A percentile compares a stretch with the other conserved stretches of the same genome.
These are phyloP conservation scores for Riptortus pedestris DNA, from an alignment of 1,140 invertebrate species.

Conservation along the genomic window DNA sequence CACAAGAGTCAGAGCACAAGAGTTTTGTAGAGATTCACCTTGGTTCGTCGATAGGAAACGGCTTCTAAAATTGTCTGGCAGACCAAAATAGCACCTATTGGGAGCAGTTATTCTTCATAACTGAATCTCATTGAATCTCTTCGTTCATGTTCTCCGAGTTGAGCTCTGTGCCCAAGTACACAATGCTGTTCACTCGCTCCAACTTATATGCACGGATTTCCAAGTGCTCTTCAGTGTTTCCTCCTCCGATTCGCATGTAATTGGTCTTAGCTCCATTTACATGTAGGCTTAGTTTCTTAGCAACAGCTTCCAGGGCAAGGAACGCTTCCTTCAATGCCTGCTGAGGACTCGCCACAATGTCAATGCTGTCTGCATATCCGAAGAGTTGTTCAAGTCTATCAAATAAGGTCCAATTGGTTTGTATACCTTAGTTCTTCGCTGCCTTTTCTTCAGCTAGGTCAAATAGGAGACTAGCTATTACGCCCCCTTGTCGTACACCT, in stretches of 20 bases:
- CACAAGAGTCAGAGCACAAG: too few relatives aligned
- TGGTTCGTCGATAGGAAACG: too few relatives aligned
- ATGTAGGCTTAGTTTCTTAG: not conserved
- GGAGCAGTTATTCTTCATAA: too few relatives aligned
- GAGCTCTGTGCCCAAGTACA: not conserved
- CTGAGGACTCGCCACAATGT: not conserved
- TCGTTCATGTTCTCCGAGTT: not conserved
- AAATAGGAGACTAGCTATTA: not conserved
- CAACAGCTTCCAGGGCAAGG: not conserved
- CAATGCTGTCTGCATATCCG: not conserved
- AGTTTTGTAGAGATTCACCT: too few relatives aligned
- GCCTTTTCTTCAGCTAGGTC: not conserved
- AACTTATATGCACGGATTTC: not conserved
- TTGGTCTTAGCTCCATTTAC: too few relatives aligned
- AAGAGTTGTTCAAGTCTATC: too few relatives aligned
- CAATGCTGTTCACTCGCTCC: not conserved
- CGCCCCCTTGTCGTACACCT: not conserved
- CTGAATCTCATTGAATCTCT: too few relatives aligned
- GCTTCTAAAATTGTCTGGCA: too few relatives aligned
- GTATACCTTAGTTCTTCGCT: not conserved
- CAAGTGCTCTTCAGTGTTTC: not conserved
- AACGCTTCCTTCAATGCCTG: not conserved
- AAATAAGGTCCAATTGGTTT: not conserved
- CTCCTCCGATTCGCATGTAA: not conserved
- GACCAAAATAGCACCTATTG: too few relatives aligned